phyloP scores from a whole-genome alignment of 2,113 vertebrate species.

The Tyto alba region DNA sequence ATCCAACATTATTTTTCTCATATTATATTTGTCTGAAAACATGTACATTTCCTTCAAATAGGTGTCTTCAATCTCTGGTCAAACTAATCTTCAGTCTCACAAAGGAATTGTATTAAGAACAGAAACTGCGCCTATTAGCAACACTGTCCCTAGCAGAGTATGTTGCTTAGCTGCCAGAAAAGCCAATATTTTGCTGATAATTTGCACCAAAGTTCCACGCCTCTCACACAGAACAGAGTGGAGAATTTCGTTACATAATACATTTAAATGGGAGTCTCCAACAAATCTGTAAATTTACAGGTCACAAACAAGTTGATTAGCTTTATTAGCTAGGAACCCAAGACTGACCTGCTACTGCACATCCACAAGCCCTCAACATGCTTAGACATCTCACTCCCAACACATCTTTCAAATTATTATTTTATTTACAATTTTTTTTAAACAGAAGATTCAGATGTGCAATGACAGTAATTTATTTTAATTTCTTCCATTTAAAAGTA shows the following conservation, averaged over 20 bases:
- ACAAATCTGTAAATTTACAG: not conserved
- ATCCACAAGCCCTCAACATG: not conserved
- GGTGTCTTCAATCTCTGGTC: not conserved
- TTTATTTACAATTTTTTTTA: not conserved
- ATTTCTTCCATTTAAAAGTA: not conserved
- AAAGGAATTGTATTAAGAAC: not conserved
- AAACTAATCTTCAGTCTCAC: not conserved
- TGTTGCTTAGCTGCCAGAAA: not conserved
- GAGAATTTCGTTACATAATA: not conserved
- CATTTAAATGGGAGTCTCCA: not conserved
- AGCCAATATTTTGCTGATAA: not conserved
- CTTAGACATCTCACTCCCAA: not conserved
- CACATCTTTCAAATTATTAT: not conserved
- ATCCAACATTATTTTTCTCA: not conserved
- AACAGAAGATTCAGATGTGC: not conserved
- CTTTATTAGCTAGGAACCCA: not conserved
- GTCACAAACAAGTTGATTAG: not conserved
- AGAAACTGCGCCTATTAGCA: not conserved
- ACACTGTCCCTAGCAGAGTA: not conserved
- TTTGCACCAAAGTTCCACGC: not conserved
- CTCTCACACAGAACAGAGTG: not conserved
- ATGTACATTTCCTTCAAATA: not conserved
- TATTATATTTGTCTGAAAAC: not conserved
- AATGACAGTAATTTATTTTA: not conserved
- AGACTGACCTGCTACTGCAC: not conserved